These are phyloP conservation scores for Bergia puertoricense DNA, from an alignment of 92 coral and sea anemone genomes.

Conservation along the genomic window DNA sequence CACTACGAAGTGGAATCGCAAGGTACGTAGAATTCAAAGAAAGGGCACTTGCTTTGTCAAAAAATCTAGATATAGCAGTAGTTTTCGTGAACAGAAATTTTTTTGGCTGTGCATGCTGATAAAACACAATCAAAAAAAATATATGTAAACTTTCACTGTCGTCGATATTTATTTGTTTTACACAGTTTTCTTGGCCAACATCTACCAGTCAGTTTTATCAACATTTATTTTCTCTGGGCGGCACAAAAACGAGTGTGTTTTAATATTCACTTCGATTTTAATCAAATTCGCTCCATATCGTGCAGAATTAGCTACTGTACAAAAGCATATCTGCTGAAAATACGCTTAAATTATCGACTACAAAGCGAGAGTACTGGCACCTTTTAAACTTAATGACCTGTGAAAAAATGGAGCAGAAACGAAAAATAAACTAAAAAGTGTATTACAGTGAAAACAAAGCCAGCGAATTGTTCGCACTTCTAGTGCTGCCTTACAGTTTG, in stretches of 20 bases:
- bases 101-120: neutral
- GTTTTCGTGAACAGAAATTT: neutral
- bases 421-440: neutral
- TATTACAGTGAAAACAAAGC: neutral
- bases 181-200: neutral
- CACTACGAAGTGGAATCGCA: neutral
- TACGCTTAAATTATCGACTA: neutral
- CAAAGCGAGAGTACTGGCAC: neutral
- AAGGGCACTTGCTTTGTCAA: neutral
- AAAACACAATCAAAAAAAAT: neutral
- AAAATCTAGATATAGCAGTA: too few species aligned
- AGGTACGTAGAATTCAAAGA: neutral
- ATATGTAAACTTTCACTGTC: neutral
- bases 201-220: neutral
- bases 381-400: neutral
- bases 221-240: neutral
- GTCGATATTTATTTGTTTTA: neutral
- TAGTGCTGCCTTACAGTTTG: neutral
- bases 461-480: neutral
- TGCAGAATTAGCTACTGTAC: neutral
- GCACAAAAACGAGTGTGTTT: neutral
- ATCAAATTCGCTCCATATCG: too few species aligned
- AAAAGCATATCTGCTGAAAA: neutral
- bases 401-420: neutral
- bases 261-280: neutral